Conservation (phyloP, 92 coral and sea anemone genomes). For the Palythoa caribaeorum region DNA sequence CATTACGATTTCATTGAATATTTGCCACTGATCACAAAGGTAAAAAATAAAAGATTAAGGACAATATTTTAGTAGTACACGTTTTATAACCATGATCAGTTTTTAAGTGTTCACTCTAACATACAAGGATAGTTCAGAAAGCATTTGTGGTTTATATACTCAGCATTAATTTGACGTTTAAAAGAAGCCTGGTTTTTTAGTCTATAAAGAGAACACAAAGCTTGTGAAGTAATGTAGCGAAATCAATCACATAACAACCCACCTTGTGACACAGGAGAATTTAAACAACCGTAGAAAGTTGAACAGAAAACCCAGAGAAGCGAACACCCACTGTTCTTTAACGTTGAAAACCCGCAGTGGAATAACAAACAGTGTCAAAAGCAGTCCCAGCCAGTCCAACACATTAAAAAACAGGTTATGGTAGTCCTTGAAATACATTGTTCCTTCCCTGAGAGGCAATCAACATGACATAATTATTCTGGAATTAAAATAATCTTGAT, state of each 20-base stretch:
- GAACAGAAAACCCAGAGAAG: slow-evolving; percentile 67
- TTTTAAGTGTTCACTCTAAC: too few species aligned
- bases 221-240: too few species aligned
- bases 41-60: too few species aligned
- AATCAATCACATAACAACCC: neutral
- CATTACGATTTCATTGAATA: too few species aligned
- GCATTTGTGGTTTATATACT: too few species aligned
- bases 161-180: too few species aligned
- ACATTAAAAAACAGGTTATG: slow-evolving; percentile 68
- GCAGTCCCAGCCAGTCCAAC: slow-evolving; percentile 76
- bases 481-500: slow-evolving; percentile 30
- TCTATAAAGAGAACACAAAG: too few species aligned
- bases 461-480: neutral
- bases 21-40: too few species aligned
- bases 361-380: slow-evolving; percentile 50
- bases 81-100: too few species aligned
- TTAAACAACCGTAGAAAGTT: slow-evolving; percentile 70
- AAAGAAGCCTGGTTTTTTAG: too few species aligned
- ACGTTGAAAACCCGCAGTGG: slow-evolving; percentile 56
- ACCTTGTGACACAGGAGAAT: slow-evolving; percentile 72
- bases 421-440: slow-evolving; percentile 66
- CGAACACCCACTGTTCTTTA: slow-evolving; percentile 71
- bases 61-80: too few species aligned
- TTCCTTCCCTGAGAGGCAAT: slow-evolving; percentile 59
- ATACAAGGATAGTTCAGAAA: too few species aligned